Conservation (phyloP, 2,888 invertebrate species). For the Eristalis arbustorum region DNA sequence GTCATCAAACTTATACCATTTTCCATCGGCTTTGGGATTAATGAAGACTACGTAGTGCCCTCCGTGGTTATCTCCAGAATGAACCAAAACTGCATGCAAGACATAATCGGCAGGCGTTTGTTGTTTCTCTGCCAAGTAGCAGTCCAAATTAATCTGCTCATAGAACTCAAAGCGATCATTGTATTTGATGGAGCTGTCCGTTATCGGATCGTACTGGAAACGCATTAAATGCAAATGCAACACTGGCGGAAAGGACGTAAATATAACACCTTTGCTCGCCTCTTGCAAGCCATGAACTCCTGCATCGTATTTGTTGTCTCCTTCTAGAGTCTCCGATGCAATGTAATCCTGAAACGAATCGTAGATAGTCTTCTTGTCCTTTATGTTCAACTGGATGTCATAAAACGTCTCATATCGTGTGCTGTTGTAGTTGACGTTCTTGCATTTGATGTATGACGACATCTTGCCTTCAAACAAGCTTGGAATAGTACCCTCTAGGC, state of each 20-base stretch:
- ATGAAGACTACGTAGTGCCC: conserved; percentile 99
- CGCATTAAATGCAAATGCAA: conserved; percentile 98
- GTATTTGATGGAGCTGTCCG: conserved; percentile 98
- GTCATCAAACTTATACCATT: conserved; percentile 97
- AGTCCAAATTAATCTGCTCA: conserved; percentile 93
- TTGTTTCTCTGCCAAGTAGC: conserved; percentile 84
- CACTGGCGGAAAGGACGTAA: conserved; percentile 97
- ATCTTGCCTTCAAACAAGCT: conserved; percentile 99
- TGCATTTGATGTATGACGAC: conserved; percentile 99
- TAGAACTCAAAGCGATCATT: conserved; percentile 97
- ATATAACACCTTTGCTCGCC: conserved; percentile 98
- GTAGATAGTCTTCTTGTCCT: conserved; percentile 97
- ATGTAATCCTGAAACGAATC: conserved; percentile 99
- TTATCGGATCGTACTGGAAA: conserved; percentile 98
- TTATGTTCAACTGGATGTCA: conserved; percentile 98
- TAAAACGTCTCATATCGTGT: conserved; percentile 98
- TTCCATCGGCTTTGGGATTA: conserved; percentile 96
- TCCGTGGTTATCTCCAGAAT: conserved; percentile 99
- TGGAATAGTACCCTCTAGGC: conserved; percentile 98
- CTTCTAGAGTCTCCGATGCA: conserved; percentile 95
- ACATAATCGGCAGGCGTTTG: conserved; percentile 90
- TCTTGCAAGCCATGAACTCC: conserved; percentile 94
- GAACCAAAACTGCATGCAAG: conserved; percentile 98
- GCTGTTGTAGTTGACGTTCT: conserved; percentile 97
- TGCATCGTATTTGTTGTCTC: conserved; percentile 99